Evolutionary conservation across 2,113 vertebrate species (phyloP), one percentile per base, ranked within the genome.

Genomic region (Petrocephalus zakoni): DNA sequence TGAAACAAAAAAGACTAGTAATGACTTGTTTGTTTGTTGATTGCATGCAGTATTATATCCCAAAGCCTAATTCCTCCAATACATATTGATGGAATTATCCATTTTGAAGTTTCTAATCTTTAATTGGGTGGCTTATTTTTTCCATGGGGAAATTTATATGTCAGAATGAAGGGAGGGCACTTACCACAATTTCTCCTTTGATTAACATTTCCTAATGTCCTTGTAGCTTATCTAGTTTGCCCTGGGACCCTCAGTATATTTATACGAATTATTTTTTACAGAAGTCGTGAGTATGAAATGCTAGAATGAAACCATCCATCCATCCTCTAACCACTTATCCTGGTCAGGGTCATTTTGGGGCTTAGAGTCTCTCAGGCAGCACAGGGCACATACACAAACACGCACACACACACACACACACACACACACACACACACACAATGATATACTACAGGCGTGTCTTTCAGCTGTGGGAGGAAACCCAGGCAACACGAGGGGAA

Each of bases 301-400:
- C 72, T 37, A 37, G 34, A 37, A 42, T 11, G n/a, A 95, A 75
- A 2, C 64, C 29, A 34, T 72, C 29, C 53, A 72, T 75, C 68
- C 34, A 75, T 37, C 72, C 72, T 10, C 61, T 29, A 68, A 13
- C 25, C 61, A 68, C 10, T 25, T 64, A 64, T 64, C 2, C 58
- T 64, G n/a, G 10, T 29, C 3, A 64, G 61, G n/a, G n/a, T 64
- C 2, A 29, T 42, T 42, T 42, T 4, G 61, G 58, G 22, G 22
- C 0, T n/a, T 61, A n/a, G 0, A 8, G 6, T 2, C 56, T 25
- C 8, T 25, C 58, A 64, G n/a, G 61, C n/a, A 25, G 25, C 58
- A 64, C 22, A 25, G 8, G 58, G 58, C 7, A 61, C 22, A 22
- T 61, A 42, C 3, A 42, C 42, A 42, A 1, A 42, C 42, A 42